Base-by-base conservation (phyloP, 2,113 vertebrate genomes). In the Danionella cerebrum region DNA sequence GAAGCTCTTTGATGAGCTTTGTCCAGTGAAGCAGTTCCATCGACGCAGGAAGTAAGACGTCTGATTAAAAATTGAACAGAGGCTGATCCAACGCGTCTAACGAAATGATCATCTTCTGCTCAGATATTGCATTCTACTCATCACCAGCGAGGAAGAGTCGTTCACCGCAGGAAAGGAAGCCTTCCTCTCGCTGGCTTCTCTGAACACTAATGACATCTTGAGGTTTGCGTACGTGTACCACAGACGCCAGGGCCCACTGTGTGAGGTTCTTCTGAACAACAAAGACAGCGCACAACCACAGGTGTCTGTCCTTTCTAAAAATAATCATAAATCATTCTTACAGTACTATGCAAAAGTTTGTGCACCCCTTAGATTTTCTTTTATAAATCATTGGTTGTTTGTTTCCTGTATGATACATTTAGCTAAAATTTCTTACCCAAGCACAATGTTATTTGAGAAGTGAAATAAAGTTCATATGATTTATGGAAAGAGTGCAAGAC, bases 1-100 rank as follows among this genome's bases (percentile, higher is more conserved):
- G 86, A 92, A 87, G 84, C 74, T 97, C 44, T 98, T 98, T 53
- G 91, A 95, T 42, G 94, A 98, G 77, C 87, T 98, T 65, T 98
- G 96, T 78, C 95, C 95, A 0, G 88, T 93, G 65, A 94, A 95
- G 72, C 94, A 96, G 74, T 94, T 94, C 68, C 96, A 97, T 73
- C 87, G 94, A 9, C 92, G 94, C 67, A 90, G 92, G 41, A 98
- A 97, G 96, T 98, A 87, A 86, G 90, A 57, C n/a, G 7, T 1
- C 47, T 4, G 3, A 18, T 13, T 42, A 10, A 21, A 24, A 24
- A 44, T n/a, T 35, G 21, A 48, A 6, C 22, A 10, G 38, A 24
- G 27, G 19, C 31, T 14, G 5, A 14, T 31, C 5, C 33, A 22
- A 13, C 13, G 13, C 9, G 35, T 42, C 35, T 29, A 38, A 5